phyloP scores from a whole-genome alignment of 1,140 invertebrate genomes.

The Tyrophagus putrescentiae region DNA sequence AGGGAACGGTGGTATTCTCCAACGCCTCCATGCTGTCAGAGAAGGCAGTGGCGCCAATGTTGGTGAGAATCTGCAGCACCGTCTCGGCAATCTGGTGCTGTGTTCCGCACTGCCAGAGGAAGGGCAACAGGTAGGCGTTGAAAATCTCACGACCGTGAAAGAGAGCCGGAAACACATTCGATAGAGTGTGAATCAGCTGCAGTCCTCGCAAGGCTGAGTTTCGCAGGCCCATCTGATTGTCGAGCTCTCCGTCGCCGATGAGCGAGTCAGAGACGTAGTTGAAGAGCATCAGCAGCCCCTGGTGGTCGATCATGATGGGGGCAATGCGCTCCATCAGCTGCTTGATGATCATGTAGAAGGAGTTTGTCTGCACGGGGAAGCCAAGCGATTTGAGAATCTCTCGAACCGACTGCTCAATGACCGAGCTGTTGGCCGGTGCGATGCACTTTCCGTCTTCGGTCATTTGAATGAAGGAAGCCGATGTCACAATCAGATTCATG shows the following conservation, averaged over 20 bases:
- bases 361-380: conserved; percentile 77
- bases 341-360: conserved; percentile 89
- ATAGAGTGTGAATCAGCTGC: conserved; percentile 51
- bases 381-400: conserved; percentile 81
- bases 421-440: conserved; percentile 36
- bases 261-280: conserved; percentile 32
- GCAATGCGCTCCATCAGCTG: conserved; percentile 81
- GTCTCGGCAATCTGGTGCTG: conserved; percentile 64
- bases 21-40: neutral
- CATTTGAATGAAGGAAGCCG: conserved; percentile 23
- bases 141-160: conserved; percentile 74
- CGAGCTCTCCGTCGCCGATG: conserved; percentile 27
- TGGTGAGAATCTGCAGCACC: conserved; percentile 37
- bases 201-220: conserved; percentile 28
- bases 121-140: conserved; percentile 50
- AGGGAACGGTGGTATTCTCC: conserved; percentile 21
- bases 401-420: conserved; percentile 33
- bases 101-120: conserved; percentile 45
- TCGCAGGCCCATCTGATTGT: conserved; percentile 25
- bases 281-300: conserved; percentile 39
- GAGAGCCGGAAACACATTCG: conserved; percentile 78
- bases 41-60: conserved; percentile 32
- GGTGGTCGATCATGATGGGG: conserved; percentile 83
- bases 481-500: conserved; percentile 26
- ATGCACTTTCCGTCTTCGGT: conserved; percentile 50